Conservation (phyloP, 2,888 invertebrate species). For the Mantis religiosa region DNA sequence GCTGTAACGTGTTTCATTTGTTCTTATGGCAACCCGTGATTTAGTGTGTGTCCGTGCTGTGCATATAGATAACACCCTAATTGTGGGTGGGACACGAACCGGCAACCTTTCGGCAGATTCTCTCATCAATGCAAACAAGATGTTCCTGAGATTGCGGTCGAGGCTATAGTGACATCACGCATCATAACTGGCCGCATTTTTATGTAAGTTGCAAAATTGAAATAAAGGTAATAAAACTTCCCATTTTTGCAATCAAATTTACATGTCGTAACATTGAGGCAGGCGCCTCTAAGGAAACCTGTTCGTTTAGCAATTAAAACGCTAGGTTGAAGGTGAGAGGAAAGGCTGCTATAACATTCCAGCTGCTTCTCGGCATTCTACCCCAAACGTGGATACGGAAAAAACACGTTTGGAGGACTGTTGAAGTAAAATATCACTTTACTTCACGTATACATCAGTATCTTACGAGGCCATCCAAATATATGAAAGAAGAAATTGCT, state of each 20-base stretch:
- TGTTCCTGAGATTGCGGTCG: not conserved
- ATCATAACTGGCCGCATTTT: not conserved
- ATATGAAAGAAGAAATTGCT: too few species aligned
- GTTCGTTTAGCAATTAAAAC: not conserved
- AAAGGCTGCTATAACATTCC: not conserved
- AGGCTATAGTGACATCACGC: not conserved
- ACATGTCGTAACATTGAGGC: not conserved
- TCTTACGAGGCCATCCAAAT: too few species aligned
- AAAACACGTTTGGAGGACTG: too few species aligned
- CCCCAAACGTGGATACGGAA: too few species aligned
- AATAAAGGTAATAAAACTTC: not conserved
- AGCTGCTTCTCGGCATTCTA: too few species aligned
- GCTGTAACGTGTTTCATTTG: too few species aligned
- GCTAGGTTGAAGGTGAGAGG: not conserved
- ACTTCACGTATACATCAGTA: too few species aligned
- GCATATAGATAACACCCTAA: not conserved
- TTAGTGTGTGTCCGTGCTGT: not conserved
- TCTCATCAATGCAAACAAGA: not conserved
- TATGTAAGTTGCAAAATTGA: not conserved
- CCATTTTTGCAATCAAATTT: not conserved
- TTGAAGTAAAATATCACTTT: too few species aligned
- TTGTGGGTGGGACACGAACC: not conserved
- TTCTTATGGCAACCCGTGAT: not conserved
- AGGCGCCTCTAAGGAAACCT: not conserved
- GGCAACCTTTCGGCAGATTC: not conserved